A percentile compares a stretch with the other conserved stretches of the same genome.
Conservation (phyloP, 2,113 vertebrate genomes). For the Aepyceros melampus region DNA sequence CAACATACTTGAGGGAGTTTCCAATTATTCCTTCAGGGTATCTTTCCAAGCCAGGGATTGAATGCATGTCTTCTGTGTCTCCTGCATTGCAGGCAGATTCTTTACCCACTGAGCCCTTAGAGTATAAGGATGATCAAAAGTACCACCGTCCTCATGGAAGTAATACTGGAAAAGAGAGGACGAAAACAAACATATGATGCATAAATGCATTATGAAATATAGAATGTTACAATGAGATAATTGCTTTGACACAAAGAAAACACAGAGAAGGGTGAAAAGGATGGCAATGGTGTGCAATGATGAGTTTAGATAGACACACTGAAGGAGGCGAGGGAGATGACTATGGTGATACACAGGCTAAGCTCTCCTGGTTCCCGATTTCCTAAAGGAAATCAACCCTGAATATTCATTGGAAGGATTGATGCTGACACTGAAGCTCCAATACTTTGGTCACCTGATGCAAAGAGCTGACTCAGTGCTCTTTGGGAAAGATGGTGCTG, state of each 20-base stretch:
- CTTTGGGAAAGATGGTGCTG: not conserved
- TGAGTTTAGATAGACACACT: not conserved
- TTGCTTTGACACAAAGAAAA: not conserved
- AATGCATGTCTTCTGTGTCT: not conserved
- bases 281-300: not conserved
- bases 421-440: not conserved
- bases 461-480: not conserved
- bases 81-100: not conserved
- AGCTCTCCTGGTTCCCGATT: not conserved
- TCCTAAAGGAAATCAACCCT: not conserved
- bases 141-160: not conserved
- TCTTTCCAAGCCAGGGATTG: not conserved
- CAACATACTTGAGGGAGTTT: not conserved
- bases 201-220: not conserved
- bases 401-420: not conserved
- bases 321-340: not conserved
- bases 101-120: not conserved
- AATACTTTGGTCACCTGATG: not conserved
- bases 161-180: not conserved
- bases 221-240: not conserved
- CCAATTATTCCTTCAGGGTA: not conserved
- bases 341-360: not conserved
- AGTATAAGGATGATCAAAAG: not conserved
- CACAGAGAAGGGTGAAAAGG: not conserved
- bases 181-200: not conserved